Evolutionary conservation across 2,113 vertebrate genomes (phyloP).

Genomic region (Forbesichthys agassizii): DNA sequence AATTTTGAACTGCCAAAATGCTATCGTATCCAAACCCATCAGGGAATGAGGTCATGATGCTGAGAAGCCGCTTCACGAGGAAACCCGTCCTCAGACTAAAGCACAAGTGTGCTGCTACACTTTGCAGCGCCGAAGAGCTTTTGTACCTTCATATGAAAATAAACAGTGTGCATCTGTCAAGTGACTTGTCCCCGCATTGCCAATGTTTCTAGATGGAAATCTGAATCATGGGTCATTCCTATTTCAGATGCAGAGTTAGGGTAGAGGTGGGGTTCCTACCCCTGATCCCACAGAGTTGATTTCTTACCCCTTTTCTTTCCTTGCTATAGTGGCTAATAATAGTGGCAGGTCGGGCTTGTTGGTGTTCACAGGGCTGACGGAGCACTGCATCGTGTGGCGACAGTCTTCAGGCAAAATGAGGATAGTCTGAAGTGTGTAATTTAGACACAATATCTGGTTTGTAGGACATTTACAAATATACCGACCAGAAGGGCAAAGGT

Average conservation of each 20-base stretch:
- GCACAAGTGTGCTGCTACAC: constrained; percentile 78
- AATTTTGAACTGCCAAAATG: constrained; percentile 81
- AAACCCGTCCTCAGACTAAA: constrained; percentile 71
- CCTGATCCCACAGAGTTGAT: too few relatives aligned
- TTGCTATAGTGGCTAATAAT: too few relatives aligned
- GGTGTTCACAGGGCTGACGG: too few relatives aligned
- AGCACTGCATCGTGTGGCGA: too few relatives aligned
- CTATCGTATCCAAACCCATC: constrained; percentile 70
- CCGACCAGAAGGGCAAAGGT: neutral
- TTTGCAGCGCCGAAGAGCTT: constrained; percentile 66
- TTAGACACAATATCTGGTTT: constrained; percentile 1
- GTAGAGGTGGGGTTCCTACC: too few relatives aligned
- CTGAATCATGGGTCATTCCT: constrained; percentile 25
- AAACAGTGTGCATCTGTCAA: constrained; percentile 71
- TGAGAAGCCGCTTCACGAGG: too few relatives aligned
- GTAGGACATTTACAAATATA: neutral
- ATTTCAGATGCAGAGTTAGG: too few relatives aligned
- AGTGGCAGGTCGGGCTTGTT: too few relatives aligned
- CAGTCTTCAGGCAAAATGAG: constrained; percentile 1
- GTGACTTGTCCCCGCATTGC: constrained; percentile 71
- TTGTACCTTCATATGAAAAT: constrained; percentile 67
- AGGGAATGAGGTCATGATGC: constrained; percentile 42
- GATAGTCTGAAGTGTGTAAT: too few relatives aligned
- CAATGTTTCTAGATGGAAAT: constrained; percentile 67
- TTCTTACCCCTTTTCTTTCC: too few relatives aligned